phyloP scores from a whole-genome alignment of 2,113 vertebrate genomes.

The Tachysurus vachellii region DNA sequence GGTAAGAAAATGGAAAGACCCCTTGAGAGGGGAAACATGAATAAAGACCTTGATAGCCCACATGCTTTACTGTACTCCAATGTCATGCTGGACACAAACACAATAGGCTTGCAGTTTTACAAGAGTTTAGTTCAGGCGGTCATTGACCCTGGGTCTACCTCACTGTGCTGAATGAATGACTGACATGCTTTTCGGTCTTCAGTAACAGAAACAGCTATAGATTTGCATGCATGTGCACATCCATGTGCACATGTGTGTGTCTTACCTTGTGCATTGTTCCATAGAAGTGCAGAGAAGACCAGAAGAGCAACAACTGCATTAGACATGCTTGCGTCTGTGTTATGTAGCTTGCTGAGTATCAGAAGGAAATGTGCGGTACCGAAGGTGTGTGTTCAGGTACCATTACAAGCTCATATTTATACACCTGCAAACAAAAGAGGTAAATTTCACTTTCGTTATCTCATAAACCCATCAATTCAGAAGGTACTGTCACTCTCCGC shows the following conservation, averaged over 20 bases:
- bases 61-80: not conserved
- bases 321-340: conserved; percentile 33
- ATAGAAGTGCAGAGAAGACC: conserved; percentile 31
- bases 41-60: not conserved
- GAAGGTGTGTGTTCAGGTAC: conserved; percentile 2
- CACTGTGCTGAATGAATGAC: not conserved
- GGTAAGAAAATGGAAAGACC: not conserved
- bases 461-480: conserved; percentile 11
- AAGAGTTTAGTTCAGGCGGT: not conserved
- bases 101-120: conserved; percentile 14
- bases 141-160: not conserved
- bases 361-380: not conserved
- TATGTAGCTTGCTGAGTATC: not conserved
- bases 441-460: conserved; percentile 37
- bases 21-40: not conserved
- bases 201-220: not conserved
- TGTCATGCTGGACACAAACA: not conserved
- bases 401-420: not conserved
- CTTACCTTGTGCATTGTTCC: conserved; percentile 43
- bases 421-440: conserved; percentile 1
- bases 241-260: not conserved
- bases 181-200: not conserved
- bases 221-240: not conserved
- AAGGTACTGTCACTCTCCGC: conserved; percentile 7
- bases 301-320: conserved; percentile 26